Evolutionary conservation across 2,888 invertebrate species (phyloP).

Genomic region (Mythimna impura): DNA sequence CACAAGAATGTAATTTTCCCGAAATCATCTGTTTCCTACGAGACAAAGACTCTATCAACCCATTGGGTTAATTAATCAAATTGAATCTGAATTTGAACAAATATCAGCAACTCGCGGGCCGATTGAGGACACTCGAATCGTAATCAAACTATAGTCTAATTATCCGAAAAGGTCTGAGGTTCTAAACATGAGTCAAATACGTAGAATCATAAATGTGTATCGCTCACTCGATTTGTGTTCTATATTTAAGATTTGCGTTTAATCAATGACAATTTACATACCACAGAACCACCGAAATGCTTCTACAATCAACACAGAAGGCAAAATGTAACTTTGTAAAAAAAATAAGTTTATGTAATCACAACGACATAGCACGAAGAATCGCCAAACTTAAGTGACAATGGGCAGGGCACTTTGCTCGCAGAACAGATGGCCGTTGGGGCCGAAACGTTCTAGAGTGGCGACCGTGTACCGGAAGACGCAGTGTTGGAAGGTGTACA

Average conservation of each 20-base stretch:
- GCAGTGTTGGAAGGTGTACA: too few relatives aligned
- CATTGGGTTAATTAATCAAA: neutral
- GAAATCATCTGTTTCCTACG: neutral
- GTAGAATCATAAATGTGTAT: conserved; percentile 9
- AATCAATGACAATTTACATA: neutral
- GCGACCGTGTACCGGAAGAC: too few relatives aligned
- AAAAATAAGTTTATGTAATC: too few relatives aligned
- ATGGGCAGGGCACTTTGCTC: too few relatives aligned
- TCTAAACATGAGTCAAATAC: neutral
- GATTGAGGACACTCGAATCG: conserved; percentile 7
- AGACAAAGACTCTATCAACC: too few relatives aligned
- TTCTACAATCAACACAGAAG: too few relatives aligned
- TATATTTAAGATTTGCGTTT: neutral
- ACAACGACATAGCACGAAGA: too few relatives aligned
- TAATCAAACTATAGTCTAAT: conserved; percentile 13
- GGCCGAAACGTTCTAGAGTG: too few relatives aligned
- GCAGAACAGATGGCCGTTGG: too few relatives aligned
- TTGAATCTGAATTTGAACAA: neutral
- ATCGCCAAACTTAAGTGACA: too few relatives aligned
- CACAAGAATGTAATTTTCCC: neutral
- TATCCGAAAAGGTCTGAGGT: conserved; percentile 12
- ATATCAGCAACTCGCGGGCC: neutral
- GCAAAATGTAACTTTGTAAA: too few relatives aligned
- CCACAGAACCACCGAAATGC: neutral
- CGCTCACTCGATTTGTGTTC: neutral